These are phyloP conservation scores for Venustaconcha ellipsiformis DNA, from an alignment of 1,140 invertebrate species.

Conservation along the genomic window DNA sequence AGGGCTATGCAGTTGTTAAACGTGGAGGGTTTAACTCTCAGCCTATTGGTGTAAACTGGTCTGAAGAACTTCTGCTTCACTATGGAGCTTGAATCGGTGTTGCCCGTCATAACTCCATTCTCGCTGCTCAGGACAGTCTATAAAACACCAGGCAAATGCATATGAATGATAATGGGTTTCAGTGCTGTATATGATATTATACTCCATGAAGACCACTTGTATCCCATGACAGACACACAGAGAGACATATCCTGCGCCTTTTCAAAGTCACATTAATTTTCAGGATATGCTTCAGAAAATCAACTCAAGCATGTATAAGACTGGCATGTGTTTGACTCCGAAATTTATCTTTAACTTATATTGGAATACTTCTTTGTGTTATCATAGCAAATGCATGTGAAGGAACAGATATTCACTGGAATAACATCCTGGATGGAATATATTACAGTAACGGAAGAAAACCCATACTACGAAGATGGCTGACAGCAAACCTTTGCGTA, in stretches of 20 bases:
- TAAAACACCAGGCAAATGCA: background rate
- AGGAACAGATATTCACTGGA: no score
- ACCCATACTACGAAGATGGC: no score
- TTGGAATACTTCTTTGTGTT: no score
- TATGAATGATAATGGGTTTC: background rate
- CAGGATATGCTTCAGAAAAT: background rate
- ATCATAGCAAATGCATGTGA: no score
- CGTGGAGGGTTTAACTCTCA: constrained; percentile 8
- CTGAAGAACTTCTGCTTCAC: constrained; percentile 10
- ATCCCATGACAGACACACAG: background rate
- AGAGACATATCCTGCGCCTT: background rate
- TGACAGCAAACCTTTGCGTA: no score
- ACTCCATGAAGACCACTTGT: background rate
- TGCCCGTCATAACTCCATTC: constrained; percentile 14
- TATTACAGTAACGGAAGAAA: no score
- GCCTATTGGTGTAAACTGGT: constrained; percentile 14
- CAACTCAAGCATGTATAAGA: background rate
- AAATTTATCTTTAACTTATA: no score
- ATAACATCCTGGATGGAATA: no score
- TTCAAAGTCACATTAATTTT: background rate
- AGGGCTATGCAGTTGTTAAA: constrained; percentile 13
- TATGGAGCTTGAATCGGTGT: constrained; percentile 7
- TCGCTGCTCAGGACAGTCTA: constrained; percentile 1
- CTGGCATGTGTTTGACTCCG: background rate
- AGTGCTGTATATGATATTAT: background rate